Base-by-base conservation (phyloP, 1,140 invertebrate genomes). In the Argopecten irradians region DNA sequence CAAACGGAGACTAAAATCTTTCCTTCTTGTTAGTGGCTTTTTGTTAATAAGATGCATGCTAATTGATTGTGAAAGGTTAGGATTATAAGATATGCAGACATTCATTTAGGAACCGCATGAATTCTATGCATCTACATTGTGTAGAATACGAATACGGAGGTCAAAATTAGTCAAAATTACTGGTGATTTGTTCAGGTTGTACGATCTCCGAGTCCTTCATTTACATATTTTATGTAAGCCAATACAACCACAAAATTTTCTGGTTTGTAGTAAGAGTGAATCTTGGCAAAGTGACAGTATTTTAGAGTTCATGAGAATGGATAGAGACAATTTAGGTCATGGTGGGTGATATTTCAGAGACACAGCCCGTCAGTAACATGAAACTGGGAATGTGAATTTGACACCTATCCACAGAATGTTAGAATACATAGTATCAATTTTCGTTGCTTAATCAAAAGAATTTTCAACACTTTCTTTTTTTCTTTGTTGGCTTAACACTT, bases 391-490 rank as follows among this genome's bases (percentile, higher is more conserved):
- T n/a, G 22, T 71, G 11, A 71, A 71, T 19, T n/a, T 28, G 55
- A 71, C n/a, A 71, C 55, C 55, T 3, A 16, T 71, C n/a, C n/a
- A n/a, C 55, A 28, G 55, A 71, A 1, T 28, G 22, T 3, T 71
- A 28, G 5, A 5, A n/a, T n/a, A 71, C 13, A 28, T 2, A 28
- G 2, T 71, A 71, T 71, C n/a, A 71, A 71, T 71, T 46, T n/a
- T 71, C 55, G n/a, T 28, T 5, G 28, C 55, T 71, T 71, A 5
- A 71, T 71, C 55, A 71, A 71, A 71, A 71, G 55, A 71, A 71
- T 71, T 71, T 46, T 71, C 28, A 71, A 71, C 55, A 71, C n/a
- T 71, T 71, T n/a, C 55, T 46, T 46, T 28, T 71, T 71, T 71
- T 71, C 55, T 71, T 71, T 71, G 55, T 28, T 5, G 28, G 55